Base-by-base conservation (phyloP, 1,140 invertebrate genomes). In the Orius laevigatus region DNA sequence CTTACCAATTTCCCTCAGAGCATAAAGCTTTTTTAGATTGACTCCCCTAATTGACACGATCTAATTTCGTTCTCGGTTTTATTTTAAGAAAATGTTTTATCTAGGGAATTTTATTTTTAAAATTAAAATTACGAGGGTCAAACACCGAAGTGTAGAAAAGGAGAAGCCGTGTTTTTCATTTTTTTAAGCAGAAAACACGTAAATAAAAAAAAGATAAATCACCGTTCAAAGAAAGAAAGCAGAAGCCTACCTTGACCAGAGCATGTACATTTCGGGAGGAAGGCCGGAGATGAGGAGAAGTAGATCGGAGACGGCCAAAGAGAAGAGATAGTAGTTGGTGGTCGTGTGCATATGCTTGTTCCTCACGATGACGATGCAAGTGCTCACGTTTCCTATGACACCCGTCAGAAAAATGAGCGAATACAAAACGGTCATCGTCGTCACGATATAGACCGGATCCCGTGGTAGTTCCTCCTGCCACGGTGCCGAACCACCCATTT, bases 311-410 rank as follows among this genome's bases (percentile, higher is more conserved):
- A 92, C 71, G 4, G 89, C 86, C 56, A 94, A 66, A 60, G 80
- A 86, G 62, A 92, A 89, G 3, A 90, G 66, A 57, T 89, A 89
- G 58, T 80, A 88, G 63, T 90, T 90, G 3, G 81, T 84, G 1
- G 81, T 78, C 1, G 79, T 84, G 60, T 83, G 81, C 78, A 90
- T 82, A n/a, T 75, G 79, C 39, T 76, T 76, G 59, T 88, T 89
- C 9, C 75, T 65, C 0, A 76, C 70, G 15, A 92, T 90, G 5
- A 92, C 87, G 33, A 88, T 67, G 59, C 87, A 90, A 5, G 85
- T 90, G 56, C 78, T 79, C 5, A 85, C 65, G 60, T 93, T 93
- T 6, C 88, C 88, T 36, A 89, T 58, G 1, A 89, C 67, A n/a
- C 87, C 86, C 1, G 78, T 74, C 0, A 88, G 54, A 54, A 90